Base-by-base conservation (phyloP, 2,888 invertebrate species). In the Drosophila mercatorum region DNA sequence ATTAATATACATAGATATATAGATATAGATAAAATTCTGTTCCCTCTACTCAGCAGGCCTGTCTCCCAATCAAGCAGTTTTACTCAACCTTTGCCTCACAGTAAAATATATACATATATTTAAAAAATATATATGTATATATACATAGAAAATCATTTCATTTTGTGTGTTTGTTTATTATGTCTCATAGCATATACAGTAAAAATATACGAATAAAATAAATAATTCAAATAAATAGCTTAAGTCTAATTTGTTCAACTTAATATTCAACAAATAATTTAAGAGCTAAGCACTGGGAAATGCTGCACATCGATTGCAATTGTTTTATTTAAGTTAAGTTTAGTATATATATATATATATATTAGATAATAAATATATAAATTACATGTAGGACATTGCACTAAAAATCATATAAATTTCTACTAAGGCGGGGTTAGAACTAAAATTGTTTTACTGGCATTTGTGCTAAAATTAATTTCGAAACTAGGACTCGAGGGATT, bases 391-490 rank as follows among this genome's bases (percentile, higher is more conserved):
- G 38, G 49, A 28, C 43, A 83, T 86, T 86, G 77, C 63, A 83
- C 84, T 84, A 84, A 72, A 51, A 68, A 53, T 74, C 58, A 31
- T 60, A 61, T 76, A 75, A 73, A 68, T 78, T 77, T 80, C 69
- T 80, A 74, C 83, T 86, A 72, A 72, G 74, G 68, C 78, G 72
- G 83, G 83, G 72, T 74, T 81, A 83, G 40, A 79, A 46, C 84
- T 85, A 85, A 69, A 82, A 77, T 81, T 88, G 71, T 62, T 79
- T 81, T 77, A 78, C 81, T 86, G 86, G 86, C 86, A 85, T 79
- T 85, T 87, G 66, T 58, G 82, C 84, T 87, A 82, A 80, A 74
- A 68, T 78, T 80, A 86, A 86, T 86, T 86, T 88, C 72, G 88
- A 73, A 51, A 68, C 88, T 87, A 82, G 79, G 83, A 72, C 67